Percentiles rank a stretch among this genome's conserved stretches.
phyloP scores from a whole-genome alignment of 2,113 vertebrate species.

The Phalacrocorax brasilianus region DNA sequence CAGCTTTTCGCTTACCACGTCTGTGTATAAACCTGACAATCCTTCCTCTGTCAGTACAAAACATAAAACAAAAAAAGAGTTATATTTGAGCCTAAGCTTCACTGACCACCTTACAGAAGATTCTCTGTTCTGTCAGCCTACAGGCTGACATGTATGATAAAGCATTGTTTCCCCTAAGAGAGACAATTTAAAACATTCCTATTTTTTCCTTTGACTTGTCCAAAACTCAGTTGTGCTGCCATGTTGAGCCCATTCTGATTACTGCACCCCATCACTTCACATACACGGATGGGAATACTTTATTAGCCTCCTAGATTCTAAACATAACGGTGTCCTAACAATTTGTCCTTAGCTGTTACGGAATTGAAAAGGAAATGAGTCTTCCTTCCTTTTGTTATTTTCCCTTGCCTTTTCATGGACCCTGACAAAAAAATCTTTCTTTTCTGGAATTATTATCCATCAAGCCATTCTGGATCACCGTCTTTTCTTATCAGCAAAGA shows the following conservation, averaged over 20 bases:
- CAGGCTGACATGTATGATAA: neutral
- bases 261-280: neutral
- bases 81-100: neutral
- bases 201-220: neutral
- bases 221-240: neutral
- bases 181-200: neutral
- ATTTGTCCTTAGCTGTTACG: neutral
- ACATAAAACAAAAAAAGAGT: neutral
- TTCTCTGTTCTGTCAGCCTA: neutral
- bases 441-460: neutral
- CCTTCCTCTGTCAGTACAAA: neutral
- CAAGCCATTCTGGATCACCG: neutral
- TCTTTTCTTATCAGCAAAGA: neutral
- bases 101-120: neutral
- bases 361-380: neutral
- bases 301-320: neutral
- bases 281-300: neutral
- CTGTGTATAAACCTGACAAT: neutral
- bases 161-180: neutral
- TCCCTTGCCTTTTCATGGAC: neutral
- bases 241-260: neutral
- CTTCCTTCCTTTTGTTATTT: neutral
- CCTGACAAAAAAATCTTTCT: neutral
- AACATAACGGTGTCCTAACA: neutral
- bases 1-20: neutral